Percentiles rank a stretch among this genome's conserved stretches.
phyloP scores from a whole-genome alignment of 2,888 invertebrate genomes.

The Caenorhabditis sp. region DNA sequence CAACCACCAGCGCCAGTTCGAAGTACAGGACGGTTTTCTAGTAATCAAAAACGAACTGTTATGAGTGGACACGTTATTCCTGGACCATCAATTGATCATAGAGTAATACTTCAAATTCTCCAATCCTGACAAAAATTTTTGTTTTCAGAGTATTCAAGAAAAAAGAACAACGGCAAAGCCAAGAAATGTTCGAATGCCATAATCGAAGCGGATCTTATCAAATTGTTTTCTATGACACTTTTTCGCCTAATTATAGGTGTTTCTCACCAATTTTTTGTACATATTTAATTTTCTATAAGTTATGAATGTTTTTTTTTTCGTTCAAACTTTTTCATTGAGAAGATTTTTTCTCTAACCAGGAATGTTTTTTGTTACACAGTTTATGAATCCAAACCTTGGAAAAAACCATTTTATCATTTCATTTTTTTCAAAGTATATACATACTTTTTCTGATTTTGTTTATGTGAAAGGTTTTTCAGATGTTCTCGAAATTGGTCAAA shows the following conservation, averaged over 20 bases:
- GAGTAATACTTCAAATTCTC: slow-evolving; percentile 4
- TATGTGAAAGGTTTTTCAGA: too few relatives aligned
- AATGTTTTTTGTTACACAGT: too few relatives aligned
- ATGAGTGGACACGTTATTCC: slow-evolving; percentile 32
- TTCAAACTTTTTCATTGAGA: too few relatives aligned
- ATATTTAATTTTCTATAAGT: too few relatives aligned
- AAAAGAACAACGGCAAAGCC: slow-evolving; percentile 34
- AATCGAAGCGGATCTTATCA: background rate
- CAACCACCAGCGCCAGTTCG: slow-evolving; percentile 19
- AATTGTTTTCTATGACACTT: background rate
- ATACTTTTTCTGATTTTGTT: too few relatives aligned
- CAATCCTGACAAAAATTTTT: background rate
- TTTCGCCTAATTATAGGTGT: background rate
- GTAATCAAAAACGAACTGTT: slow-evolving; percentile 8
- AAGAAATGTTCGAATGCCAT: background rate
- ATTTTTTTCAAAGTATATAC: too few relatives aligned
- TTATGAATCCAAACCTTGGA: too few relatives aligned
- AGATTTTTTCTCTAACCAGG: too few relatives aligned
- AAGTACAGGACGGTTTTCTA: slow-evolving; percentile 18
- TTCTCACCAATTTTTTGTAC: too few relatives aligned
- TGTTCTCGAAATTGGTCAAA: too few relatives aligned
- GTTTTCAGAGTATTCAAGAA: slow-evolving; percentile 24
- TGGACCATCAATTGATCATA: slow-evolving; percentile 29
- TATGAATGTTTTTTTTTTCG: too few relatives aligned
- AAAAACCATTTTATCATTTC: too few relatives aligned